Evolutionary conservation across 2,888 invertebrate species (phyloP).

Genomic region (Allophyes oxyacanthae): DNA sequence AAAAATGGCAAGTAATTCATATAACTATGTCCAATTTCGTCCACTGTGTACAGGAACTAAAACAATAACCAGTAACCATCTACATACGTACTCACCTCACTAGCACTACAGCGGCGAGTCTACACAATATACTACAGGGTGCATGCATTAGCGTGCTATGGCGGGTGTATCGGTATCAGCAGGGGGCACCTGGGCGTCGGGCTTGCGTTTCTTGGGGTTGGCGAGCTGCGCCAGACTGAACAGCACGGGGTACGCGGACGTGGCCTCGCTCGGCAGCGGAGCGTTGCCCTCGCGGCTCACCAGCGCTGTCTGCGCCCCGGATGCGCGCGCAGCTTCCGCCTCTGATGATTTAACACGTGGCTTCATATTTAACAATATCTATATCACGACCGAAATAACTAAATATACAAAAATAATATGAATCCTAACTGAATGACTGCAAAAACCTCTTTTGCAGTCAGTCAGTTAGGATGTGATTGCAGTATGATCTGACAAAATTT

Average conservation of each 20-base stretch:
- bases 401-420: too few species aligned
- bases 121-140: conserved; percentile 60
- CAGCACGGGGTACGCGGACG: conserved; percentile 87
- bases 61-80: conserved; percentile 36
- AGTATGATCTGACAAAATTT: too few species aligned
- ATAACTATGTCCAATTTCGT: too few species aligned
- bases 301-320: conserved; percentile 92
- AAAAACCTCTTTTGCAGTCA: too few species aligned
- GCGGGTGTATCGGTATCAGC: conserved; percentile 50
- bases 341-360: conserved; percentile 87
- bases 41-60: conserved; percentile 22
- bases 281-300: conserved; percentile 95
- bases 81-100: conserved; percentile 39
- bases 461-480: too few species aligned
- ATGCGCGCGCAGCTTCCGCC: conserved; percentile 93
- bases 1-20: too few species aligned
- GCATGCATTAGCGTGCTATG: conserved; percentile 71
- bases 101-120: conserved; percentile 18
- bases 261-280: conserved; percentile 90
- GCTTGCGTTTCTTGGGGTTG: conserved; percentile 82
- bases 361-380: conserved; percentile 18
- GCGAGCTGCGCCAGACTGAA: conserved; percentile 90
- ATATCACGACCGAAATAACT: background rate
- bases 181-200: conserved; percentile 78
- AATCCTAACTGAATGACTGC: too few species aligned